Conservation (phyloP, 2,113 vertebrate genomes). For the Pseudopodoces humilis region DNA sequence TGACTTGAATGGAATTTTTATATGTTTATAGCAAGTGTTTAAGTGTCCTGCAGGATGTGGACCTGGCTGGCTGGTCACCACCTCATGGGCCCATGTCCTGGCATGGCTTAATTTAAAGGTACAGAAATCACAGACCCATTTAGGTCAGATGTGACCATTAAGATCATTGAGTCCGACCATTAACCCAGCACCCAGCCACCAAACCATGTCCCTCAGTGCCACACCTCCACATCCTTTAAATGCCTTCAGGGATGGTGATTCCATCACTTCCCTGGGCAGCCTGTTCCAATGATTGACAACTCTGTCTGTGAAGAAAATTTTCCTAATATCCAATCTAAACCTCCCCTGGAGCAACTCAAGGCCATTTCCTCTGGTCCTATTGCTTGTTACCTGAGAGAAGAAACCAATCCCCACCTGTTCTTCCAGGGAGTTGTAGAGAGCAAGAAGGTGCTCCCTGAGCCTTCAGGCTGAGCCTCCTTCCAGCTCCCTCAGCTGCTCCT, state of each 20-base stretch:
- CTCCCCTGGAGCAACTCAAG: background rate
- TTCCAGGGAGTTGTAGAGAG: background rate
- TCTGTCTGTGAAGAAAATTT: background rate
- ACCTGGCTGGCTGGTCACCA: background rate
- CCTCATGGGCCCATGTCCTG: background rate
- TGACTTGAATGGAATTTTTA: background rate
- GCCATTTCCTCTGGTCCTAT: background rate
- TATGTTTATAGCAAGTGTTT: background rate
- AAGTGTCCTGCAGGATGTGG: background rate
- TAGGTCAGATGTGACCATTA: background rate
- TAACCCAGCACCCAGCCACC: background rate
- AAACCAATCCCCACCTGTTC: background rate
- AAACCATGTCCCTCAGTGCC: background rate
- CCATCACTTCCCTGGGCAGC: background rate
- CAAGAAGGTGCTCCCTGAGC: accelerated
- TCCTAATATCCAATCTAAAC: background rate
- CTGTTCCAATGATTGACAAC: background rate
- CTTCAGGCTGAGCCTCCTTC: background rate
- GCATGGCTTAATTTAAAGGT: background rate
- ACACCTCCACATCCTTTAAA: background rate
- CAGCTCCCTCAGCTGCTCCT: background rate
- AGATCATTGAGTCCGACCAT: accelerated
- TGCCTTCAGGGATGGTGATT: too few relatives aligned
- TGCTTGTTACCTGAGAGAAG: background rate
- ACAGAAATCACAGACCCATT: background rate